phyloP scores from a whole-genome alignment of 2,113 vertebrate species.

The Lathamus discolor region DNA sequence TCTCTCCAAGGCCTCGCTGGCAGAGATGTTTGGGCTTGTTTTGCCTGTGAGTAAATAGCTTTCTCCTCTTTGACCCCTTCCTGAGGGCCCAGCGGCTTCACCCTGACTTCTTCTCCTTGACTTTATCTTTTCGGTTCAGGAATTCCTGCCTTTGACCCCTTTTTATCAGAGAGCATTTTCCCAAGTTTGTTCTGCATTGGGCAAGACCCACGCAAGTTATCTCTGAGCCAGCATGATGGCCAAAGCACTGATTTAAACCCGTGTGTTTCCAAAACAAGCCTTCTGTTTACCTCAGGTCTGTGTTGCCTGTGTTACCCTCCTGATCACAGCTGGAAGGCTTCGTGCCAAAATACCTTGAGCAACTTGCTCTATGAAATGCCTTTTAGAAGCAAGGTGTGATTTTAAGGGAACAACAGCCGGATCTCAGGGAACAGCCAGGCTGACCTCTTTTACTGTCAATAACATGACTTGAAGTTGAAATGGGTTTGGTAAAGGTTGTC shows the following conservation, averaged over 20 bases:
- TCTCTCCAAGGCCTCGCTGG: background rate
- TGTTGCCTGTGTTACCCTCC: background rate
- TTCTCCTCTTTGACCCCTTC: background rate
- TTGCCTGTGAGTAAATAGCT: background rate
- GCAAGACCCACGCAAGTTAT: background rate
- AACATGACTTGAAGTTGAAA: background rate
- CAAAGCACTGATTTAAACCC: background rate
- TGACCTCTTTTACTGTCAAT: background rate
- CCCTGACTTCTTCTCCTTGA: background rate
- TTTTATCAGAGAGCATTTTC: background rate
- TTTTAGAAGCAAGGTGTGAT: background rate
- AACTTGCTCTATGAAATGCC: background rate
- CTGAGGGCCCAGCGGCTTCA: background rate
- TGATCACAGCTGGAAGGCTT: background rate
- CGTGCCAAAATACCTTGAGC: background rate
- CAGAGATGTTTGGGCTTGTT: background rate
- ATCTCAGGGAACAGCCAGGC: background rate
- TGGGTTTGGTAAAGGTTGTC: background rate
- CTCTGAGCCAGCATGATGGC: fast-evolving
- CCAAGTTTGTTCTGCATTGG: background rate
- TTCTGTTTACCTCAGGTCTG: background rate
- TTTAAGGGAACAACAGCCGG: background rate
- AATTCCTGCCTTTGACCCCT: background rate
- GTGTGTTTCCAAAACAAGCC: background rate
- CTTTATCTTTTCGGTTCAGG: background rate